Percentiles rank a stretch among this genome's conserved stretches.
Evolutionary conservation across 2,888 invertebrate species (phyloP).

Genomic region (Phalera bucephala): DNA sequence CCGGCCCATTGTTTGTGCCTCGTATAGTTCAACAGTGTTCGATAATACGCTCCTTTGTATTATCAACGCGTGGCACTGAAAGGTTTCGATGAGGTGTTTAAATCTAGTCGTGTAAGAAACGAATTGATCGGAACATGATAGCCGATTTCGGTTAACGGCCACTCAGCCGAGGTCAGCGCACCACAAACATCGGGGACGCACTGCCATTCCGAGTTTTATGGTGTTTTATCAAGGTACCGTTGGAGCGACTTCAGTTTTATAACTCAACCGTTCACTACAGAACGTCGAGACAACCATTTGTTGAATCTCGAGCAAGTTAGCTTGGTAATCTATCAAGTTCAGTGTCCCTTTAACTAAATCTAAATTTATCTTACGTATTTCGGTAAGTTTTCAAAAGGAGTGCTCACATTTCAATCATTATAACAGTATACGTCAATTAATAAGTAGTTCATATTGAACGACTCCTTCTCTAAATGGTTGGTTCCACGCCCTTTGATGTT

Average conservation of each 20-base stretch:
- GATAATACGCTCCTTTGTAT: constrained; percentile 31
- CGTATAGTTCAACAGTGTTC: constrained; percentile 31
- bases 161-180: constrained; percentile 58
- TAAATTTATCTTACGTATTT: constrained; percentile 38
- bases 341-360: constrained; percentile 29
- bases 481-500: constrained; percentile 53
- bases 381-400: constrained; percentile 39
- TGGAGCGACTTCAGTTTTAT: constrained; percentile 54
- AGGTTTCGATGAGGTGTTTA: constrained; percentile 19
- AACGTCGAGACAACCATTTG: constrained; percentile 18
- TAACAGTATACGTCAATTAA: constrained; percentile 55
- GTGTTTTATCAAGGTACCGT: constrained; percentile 68
- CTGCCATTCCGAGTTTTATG: constrained; percentile 57
- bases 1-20: constrained; percentile 38
- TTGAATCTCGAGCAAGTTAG: constrained; percentile 2
- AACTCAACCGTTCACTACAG: constrained; percentile 25
- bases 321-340: constrained; percentile 20
- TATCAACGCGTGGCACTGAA: constrained; percentile 9
- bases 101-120: constrained; percentile 30
- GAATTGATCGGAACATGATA: constrained; percentile 46
- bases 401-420: constrained; percentile 61
- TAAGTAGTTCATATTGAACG: constrained; percentile 35
- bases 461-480: constrained; percentile 41
- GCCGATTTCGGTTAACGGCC: constrained; percentile 57
- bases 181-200: constrained; percentile 51